A percentile compares a stretch with the other conserved stretches of the same genome.
phyloP scores from a whole-genome alignment of 2,888 invertebrate genomes.

The Stratiomys singularior region DNA sequence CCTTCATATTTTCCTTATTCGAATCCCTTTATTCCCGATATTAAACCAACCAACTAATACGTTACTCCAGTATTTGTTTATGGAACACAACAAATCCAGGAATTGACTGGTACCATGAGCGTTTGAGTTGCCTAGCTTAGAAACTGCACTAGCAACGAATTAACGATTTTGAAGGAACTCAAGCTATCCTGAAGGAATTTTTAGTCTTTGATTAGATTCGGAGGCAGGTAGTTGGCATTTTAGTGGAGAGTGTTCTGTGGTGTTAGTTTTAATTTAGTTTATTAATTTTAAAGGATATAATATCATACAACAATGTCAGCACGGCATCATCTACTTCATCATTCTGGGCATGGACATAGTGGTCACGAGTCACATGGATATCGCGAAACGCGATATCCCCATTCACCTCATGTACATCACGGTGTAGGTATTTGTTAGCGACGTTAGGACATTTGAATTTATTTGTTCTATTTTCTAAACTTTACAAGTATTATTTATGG shows the following conservation, averaged over 20 bases:
- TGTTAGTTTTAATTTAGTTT: background rate
- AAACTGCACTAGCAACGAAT: background rate
- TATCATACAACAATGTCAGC: conserved; percentile 50
- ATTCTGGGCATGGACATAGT: conserved; percentile 53
- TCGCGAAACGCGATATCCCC: conserved; percentile 7
- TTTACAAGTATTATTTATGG: background rate
- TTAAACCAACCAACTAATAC: background rate
- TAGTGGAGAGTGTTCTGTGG: background rate
- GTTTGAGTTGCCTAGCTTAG: background rate
- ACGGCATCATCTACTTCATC: conserved; percentile 58
- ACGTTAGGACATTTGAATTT: too few relatives aligned
- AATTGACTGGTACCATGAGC: conserved; percentile 30
- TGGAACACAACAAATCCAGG: conserved; percentile 18
- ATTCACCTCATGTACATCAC: conserved; percentile 62
- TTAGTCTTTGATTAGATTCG: conserved; percentile 15
- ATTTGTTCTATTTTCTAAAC: background rate
- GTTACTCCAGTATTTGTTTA: background rate
- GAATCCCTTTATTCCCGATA: conserved; percentile 12
- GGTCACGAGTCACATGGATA: conserved; percentile 23
- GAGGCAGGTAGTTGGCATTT: background rate
- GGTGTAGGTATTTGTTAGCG: conserved; percentile 57
- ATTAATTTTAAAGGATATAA: background rate
- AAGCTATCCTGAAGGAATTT: conserved; percentile 22
- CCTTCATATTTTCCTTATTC: background rate
- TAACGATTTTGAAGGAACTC: background rate